Percentiles rank a stretch among this genome's conserved stretches.
Evolutionary conservation across 2,888 invertebrate species (phyloP).

Genomic region (Tipula vernalis): DNA sequence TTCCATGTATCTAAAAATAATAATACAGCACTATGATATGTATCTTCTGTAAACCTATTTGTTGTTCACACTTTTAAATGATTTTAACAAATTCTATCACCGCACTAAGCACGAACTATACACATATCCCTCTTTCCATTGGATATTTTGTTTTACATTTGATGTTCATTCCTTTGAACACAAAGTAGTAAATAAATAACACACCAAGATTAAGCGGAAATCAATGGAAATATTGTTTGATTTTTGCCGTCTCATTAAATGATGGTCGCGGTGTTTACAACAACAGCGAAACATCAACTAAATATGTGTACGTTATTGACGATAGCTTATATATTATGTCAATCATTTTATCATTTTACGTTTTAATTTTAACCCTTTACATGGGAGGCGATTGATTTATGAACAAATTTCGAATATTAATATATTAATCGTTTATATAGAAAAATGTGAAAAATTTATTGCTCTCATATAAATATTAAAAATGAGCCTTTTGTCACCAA

Average conservation of each 20-base stretch:
- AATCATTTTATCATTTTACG: neutral
- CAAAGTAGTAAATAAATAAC: neutral
- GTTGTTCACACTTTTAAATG: neutral
- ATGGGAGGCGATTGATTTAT: neutral
- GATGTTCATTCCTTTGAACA: neutral
- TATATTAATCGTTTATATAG: neutral
- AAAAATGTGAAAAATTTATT: neutral
- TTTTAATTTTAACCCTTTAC: neutral
- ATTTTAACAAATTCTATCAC: neutral
- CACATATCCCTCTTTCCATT: neutral
- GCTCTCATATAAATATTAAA: neutral
- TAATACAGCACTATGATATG: no score
- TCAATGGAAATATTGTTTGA: neutral
- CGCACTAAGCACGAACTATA: neutral
- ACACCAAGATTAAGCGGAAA: neutral
- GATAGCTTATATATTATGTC: neutral
- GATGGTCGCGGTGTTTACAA: neutral
- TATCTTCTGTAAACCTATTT: neutral
- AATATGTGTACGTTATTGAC: neutral
- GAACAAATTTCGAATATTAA: neutral
- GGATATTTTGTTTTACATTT: neutral
- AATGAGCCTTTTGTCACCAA: constrained; percentile 31
- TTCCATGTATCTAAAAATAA: no score
- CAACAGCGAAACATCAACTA: neutral
- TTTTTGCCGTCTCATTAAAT: neutral